These are phyloP conservation scores for Poeciliopsis presidionis DNA, from an alignment of 2,797 vertebrate species.

Conservation along the genomic window DNA sequence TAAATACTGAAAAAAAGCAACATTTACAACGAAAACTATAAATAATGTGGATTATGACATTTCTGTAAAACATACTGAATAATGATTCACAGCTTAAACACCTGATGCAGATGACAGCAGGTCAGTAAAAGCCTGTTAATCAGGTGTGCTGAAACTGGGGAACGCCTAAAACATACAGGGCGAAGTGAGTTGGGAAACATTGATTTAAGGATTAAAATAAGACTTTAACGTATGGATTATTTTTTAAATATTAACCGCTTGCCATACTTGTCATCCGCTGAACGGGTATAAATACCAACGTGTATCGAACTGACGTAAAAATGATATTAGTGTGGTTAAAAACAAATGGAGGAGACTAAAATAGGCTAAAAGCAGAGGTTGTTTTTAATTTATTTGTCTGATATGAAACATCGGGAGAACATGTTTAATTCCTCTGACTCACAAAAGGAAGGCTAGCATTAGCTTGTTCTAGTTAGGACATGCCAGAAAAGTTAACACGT, in stretches of 20 bases:
- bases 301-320: not conserved
- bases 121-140: not conserved
- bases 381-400: not conserved
- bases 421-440: not conserved
- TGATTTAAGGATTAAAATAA: not conserved
- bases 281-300: not conserved
- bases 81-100: not conserved
- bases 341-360: not conserved
- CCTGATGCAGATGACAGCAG: not conserved
- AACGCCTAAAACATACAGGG: not conserved
- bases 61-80: too few species aligned
- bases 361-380: not conserved
- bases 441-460: slow-evolving; percentile 17
- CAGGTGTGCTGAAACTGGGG: not conserved
- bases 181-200: not conserved
- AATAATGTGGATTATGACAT: too few species aligned
- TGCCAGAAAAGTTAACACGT: not conserved
- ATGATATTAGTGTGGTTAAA: not conserved
- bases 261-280: not conserved
- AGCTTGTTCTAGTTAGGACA: slow-evolving; percentile 29
- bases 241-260: not conserved
- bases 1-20: too few species aligned
- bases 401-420: not conserved
- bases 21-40: too few species aligned
- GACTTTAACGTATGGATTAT: not conserved